Evolutionary conservation across 1,140 invertebrate species (phyloP).

Genomic region (Riptortus pedestris): DNA sequence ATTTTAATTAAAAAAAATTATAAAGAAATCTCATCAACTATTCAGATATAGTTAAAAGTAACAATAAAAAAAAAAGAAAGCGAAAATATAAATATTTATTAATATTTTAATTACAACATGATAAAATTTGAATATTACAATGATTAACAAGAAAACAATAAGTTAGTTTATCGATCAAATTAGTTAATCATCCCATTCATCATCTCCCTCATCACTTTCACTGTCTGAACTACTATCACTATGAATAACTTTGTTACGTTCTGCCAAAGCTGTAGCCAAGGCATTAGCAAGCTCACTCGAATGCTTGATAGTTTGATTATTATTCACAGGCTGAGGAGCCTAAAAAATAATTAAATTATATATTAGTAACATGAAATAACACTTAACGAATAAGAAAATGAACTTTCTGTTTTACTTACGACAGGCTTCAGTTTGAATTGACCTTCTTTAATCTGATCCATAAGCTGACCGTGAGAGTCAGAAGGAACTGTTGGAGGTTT

Average conservation of each 20-base stretch:
- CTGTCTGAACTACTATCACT: conserved; percentile 43
- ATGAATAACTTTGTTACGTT: conserved; percentile 57
- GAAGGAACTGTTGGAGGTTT: conserved; percentile 4
- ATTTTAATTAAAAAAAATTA: too few species aligned
- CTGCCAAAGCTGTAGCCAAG: conserved; percentile 62
- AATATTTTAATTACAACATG: background rate
- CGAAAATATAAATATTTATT: background rate
- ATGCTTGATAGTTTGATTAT: too few species aligned
- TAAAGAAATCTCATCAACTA: too few species aligned
- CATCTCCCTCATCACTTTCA: conserved; percentile 38
- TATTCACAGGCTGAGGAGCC: background rate
- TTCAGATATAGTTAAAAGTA: too few species aligned
- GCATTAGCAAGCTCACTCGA: conserved; percentile 60
- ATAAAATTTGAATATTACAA: background rate
- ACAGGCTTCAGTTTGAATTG: conserved; percentile 57
- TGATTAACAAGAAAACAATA: background rate
- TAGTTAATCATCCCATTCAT: conserved; percentile 37
- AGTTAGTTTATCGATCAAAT: background rate
- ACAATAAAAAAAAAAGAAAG: too few species aligned
- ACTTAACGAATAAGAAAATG: too few species aligned
- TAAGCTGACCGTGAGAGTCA: conserved; percentile 55
- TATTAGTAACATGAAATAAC: too few species aligned
- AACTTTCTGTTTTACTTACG: too few species aligned
- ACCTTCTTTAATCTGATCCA: conserved; percentile 70
- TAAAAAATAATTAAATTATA: background rate